These are phyloP conservation scores for Acipenser ruthenus DNA, from an alignment of 2,797 vertebrate species.

Conservation along the genomic window DNA sequence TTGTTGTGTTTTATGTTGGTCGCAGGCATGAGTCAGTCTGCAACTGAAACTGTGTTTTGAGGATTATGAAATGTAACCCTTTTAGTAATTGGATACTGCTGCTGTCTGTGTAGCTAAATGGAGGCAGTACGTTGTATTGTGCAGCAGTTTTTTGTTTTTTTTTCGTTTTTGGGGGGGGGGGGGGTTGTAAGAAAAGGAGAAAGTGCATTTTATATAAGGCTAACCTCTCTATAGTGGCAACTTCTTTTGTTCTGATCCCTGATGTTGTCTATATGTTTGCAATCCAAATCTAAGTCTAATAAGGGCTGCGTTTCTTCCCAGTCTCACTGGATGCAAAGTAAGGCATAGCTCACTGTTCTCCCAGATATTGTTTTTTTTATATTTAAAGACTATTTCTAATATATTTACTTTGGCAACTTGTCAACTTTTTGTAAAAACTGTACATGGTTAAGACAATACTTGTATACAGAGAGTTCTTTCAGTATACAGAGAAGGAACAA, in stretches of 20 bases:
- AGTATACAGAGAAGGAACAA: conserved; percentile 1
- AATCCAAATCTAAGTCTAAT: conserved; percentile 25
- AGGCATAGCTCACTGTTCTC: conserved; percentile 6
- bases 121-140: too few relatives aligned
- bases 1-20: not conserved
- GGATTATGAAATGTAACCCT: too few relatives aligned
- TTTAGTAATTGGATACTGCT: too few relatives aligned
- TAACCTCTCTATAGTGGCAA: conserved; percentile 14
- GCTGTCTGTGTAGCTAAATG: conserved; percentile 2
- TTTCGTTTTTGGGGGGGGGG: too few relatives aligned
- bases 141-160: too few relatives aligned
- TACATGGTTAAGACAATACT: too few relatives aligned
- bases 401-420: conserved; percentile 1
- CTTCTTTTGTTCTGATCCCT: conserved; percentile 14
- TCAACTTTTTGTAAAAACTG: too few relatives aligned
- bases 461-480: too few relatives aligned
- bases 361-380: not conserved
- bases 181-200: too few relatives aligned
- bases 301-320: conserved; percentile 25
- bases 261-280: conserved; percentile 18
- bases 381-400: conserved; percentile 11
- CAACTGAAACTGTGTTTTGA: too few relatives aligned
- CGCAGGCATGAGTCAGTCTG: not conserved
- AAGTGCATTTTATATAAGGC: too few relatives aligned
- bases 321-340: conserved; percentile 7